Evolutionary conservation across 2,888 invertebrate species (phyloP).

Genomic region (Macrophya annulata): DNA sequence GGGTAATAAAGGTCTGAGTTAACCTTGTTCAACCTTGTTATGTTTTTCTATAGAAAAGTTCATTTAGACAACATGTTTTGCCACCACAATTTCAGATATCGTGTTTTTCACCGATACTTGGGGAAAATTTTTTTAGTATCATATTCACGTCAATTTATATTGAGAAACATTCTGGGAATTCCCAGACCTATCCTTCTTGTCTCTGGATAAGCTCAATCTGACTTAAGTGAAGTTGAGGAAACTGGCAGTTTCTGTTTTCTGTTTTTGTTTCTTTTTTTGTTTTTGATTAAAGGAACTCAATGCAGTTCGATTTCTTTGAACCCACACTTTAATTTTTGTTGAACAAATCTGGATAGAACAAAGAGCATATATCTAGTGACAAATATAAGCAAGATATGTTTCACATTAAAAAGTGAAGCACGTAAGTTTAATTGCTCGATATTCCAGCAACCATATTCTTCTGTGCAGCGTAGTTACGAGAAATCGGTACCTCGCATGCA

Average conservation of each 20-base stretch:
- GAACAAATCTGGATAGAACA: background rate
- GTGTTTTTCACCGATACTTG: too few species aligned
- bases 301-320: background rate
- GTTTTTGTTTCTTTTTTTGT: background rate
- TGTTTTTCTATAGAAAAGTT: background rate
- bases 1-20: background rate
- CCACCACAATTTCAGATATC: too few species aligned
- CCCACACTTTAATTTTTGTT: background rate
- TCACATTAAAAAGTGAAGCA: background rate
- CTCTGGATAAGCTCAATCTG: too few species aligned
- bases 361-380: background rate
- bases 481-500: slow-evolving; percentile 18
- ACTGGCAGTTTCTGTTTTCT: too few species aligned
- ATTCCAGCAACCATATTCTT: background rate
- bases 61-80: too few species aligned
- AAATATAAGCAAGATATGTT: background rate
- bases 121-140: too few species aligned
- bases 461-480: background rate
- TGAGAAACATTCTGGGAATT: too few species aligned
- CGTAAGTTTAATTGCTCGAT: background rate
- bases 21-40: background rate
- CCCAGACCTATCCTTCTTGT: too few species aligned
- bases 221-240: too few species aligned
- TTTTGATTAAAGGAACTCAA: background rate
- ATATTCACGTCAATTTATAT: too few species aligned